A percentile compares a stretch with the other conserved stretches of the same genome.
These are phyloP conservation scores for Callosobruchus maculatus DNA, from an alignment of 2,888 invertebrate species.

Conservation along the genomic window DNA sequence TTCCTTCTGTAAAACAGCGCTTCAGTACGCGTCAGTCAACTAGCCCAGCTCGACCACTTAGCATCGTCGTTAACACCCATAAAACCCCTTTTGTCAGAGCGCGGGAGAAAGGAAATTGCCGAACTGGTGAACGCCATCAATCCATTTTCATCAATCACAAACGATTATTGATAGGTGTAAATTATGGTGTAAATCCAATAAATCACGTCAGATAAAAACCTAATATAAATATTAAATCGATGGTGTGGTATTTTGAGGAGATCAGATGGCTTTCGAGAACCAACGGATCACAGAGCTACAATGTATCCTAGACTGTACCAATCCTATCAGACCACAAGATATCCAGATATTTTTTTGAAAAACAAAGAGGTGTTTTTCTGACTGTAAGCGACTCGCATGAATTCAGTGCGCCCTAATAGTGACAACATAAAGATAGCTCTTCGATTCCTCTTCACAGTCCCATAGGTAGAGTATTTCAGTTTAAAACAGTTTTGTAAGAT, in stretches of 20 bases:
- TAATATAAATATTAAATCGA: slow-evolving; percentile 27
- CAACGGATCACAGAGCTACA: neutral
- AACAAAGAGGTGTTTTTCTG: too few relatives aligned
- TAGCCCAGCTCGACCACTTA: neutral
- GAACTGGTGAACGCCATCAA: slow-evolving; percentile 15
- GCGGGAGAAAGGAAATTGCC: neutral
- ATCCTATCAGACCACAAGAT: too few relatives aligned
- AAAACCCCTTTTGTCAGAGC: neutral
- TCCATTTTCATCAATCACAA: slow-evolving; percentile 30
- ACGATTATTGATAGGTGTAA: slow-evolving; percentile 31
- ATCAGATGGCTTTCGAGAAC: neutral
- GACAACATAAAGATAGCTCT: too few relatives aligned
- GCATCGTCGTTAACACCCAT: neutral
- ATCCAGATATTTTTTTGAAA: too few relatives aligned
- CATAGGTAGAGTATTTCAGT: too few relatives aligned
- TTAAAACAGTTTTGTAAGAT: too few relatives aligned
- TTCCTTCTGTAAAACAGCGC: neutral
- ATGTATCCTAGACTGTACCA: neutral
- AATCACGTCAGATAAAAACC: slow-evolving; percentile 31
- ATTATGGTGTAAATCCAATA: slow-evolving; percentile 34
- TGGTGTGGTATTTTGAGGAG: neutral
- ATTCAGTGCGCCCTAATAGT: too few relatives aligned
- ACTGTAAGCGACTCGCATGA: too few relatives aligned
- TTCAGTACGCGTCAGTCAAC: neutral
- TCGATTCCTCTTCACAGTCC: too few relatives aligned